Base-by-base conservation (phyloP, 2,113 vertebrate species). In the Petrocephalus zakoni region DNA sequence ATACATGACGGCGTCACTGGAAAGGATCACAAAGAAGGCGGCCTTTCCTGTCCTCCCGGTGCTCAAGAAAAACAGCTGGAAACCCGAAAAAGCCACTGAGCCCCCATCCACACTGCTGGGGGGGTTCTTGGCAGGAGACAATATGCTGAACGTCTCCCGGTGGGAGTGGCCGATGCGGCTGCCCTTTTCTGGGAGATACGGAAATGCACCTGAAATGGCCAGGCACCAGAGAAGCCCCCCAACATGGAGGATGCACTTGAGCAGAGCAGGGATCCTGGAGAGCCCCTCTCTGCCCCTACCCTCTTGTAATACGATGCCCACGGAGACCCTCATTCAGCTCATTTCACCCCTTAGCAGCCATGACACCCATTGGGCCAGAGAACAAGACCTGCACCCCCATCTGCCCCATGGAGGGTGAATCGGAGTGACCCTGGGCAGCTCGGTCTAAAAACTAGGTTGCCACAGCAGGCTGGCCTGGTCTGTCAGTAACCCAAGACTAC, bases 11-110 rank as follows among this genome's bases (percentile, higher is more conserved):
- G 90, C 90, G 87, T 89, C 85, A 90, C 88, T 92, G 94, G 93
- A 94, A 95, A 94, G 93, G 94, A 92, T 93, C 93, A 93, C 91
- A 93, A 17, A 5, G 68, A 85, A 89, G 87, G 91, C 91, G 92
- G 92, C 93, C 87, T 91, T 93, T 90, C 92, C 92, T 89, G 91
- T 93, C 93, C 89, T 87, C 90, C 90, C 86, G 83, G 84, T 72
- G 83, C 82, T 85, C 34, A 92, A 92, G 90, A 88, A 92, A 93
- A 94, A 93, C 92, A 93, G 92, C 87, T 68, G 89, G 86, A 93
- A 93, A 92, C 58, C 89, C 7, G 55, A 88, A 88, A 88, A 47
- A 83, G 75, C 72, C 75, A 94, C 92, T 93, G 92, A 92, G 92
- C 90, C 88, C 89, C 92, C 90, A 91, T 94, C 94, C 92, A 90